Evolutionary conservation across 1,140 invertebrate species (phyloP).

Genomic region (Trachymyrmex cornetzi): DNA sequence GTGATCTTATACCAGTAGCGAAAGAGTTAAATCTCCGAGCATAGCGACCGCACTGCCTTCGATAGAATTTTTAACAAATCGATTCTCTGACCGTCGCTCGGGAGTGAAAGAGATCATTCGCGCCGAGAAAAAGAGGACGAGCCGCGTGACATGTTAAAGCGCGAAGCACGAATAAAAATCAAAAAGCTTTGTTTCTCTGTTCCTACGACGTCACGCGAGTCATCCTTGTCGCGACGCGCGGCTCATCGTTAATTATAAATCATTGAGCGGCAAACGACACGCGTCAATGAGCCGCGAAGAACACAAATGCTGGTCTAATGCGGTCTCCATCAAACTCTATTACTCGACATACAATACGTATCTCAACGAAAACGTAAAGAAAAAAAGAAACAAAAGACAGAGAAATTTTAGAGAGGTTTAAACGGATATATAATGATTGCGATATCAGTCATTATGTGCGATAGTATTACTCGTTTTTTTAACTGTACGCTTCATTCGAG

Average conservation of each 20-base stretch:
- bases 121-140: conserved; percentile 22
- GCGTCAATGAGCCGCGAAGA: conserved; percentile 6
- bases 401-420: conserved; percentile 56
- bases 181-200: conserved; percentile 37
- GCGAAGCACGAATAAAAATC: conserved; percentile 39
- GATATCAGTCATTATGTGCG: conserved; percentile 61
- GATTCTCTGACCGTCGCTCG: conserved; percentile 41
- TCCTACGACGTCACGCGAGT: conserved; percentile 49
- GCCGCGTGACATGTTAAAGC: conserved; percentile 21
- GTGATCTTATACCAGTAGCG: conserved; percentile 35
- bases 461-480: conserved; percentile 66
- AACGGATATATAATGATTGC: conserved; percentile 58
- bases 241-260: conserved; percentile 40
- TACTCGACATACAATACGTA: conserved; percentile 45
- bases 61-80: conserved; percentile 54
- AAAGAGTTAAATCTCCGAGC: conserved; percentile 56
- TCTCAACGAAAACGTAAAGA: conserved; percentile 45
- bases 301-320: conserved; percentile 38
- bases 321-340: conserved; percentile 37
- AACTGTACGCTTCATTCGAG: conserved; percentile 62
- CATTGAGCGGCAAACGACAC: conserved; percentile 23
- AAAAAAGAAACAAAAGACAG: conserved; percentile 33
- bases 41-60: conserved; percentile 61
- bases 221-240: background rate
- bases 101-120: conserved; percentile 23